Conservation (phyloP, 2,888 invertebrate species). For the Notodonta ziczac region DNA sequence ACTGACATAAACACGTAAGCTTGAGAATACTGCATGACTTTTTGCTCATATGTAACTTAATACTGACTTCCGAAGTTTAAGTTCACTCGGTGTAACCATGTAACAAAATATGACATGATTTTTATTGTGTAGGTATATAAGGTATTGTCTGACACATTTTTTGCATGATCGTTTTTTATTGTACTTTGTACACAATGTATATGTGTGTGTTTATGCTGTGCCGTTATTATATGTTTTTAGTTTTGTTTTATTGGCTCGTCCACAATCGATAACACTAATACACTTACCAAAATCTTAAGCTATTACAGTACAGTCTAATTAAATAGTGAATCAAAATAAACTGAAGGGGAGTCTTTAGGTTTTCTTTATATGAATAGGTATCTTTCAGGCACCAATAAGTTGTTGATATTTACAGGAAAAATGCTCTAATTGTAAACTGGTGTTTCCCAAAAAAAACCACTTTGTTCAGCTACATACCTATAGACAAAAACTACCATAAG, state of each 20-base stretch:
- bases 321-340: too few species aligned
- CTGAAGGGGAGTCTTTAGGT: too few species aligned
- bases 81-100: constrained; percentile 42
- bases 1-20: too few species aligned
- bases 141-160: constrained; percentile 1
- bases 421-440: neutral
- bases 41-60: constrained; percentile 49
- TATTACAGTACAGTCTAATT: too few species aligned
- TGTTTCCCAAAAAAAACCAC: neutral
- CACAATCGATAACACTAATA: too few species aligned
- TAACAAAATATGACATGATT: constrained; percentile 49
- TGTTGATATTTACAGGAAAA: constrained; percentile 10
- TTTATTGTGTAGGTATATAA: constrained; percentile 22
- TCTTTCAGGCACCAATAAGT: neutral
- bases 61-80: constrained; percentile 42
- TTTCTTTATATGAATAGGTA: too few species aligned
- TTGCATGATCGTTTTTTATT: neutral
- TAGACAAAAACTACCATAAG: constrained; percentile 24
- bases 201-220: neutral
- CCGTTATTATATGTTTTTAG: too few species aligned
- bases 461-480: neutral
- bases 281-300: too few species aligned
- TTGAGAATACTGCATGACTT: constrained; percentile 15
- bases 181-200: too few species aligned
- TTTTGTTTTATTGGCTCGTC: too few species aligned